Conservation (phyloP, 2,888 invertebrate species). For the Torymus tubicola region DNA sequence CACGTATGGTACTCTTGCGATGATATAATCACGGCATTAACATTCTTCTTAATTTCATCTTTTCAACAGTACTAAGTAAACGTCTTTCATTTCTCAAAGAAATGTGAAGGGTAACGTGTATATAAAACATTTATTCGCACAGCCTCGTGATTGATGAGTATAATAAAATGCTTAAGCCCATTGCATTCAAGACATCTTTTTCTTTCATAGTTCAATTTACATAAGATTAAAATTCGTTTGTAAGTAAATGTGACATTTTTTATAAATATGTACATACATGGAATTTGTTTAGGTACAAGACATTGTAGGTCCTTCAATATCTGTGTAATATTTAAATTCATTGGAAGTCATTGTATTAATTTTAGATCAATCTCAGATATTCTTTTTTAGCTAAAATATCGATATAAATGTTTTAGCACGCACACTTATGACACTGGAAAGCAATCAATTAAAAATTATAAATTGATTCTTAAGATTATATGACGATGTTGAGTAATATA, state of each 20-base stretch:
- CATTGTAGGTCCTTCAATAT: conserved; percentile 45
- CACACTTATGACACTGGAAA: conserved; percentile 42
- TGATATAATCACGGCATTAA: conserved; percentile 34
- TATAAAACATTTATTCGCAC: conserved; percentile 62
- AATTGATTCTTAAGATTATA: conserved; percentile 37
- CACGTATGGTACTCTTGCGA: conserved; percentile 46
- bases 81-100: conserved; percentile 49
- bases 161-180: conserved; percentile 58
- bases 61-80: conserved; percentile 49
- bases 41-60: conserved; percentile 25
- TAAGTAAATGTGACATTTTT: conserved; percentile 45
- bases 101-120: conserved; percentile 57
- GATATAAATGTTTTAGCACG: conserved; percentile 31
- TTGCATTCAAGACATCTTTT: conserved; percentile 42
- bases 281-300: conserved; percentile 49
- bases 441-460: conserved; percentile 43
- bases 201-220: conserved; percentile 30
- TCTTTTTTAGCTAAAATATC: conserved; percentile 42
- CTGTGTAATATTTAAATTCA: conserved; percentile 40
- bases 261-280: conserved; percentile 48
- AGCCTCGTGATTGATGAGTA: conserved; percentile 65
- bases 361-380: conserved; percentile 44
- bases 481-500: conserved; percentile 36
- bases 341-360: conserved; percentile 55
- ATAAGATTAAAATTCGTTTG: conserved; percentile 40